Base-by-base conservation (phyloP, 92 coral and sea anemone genomes). In the Plumapathes pennacea region DNA sequence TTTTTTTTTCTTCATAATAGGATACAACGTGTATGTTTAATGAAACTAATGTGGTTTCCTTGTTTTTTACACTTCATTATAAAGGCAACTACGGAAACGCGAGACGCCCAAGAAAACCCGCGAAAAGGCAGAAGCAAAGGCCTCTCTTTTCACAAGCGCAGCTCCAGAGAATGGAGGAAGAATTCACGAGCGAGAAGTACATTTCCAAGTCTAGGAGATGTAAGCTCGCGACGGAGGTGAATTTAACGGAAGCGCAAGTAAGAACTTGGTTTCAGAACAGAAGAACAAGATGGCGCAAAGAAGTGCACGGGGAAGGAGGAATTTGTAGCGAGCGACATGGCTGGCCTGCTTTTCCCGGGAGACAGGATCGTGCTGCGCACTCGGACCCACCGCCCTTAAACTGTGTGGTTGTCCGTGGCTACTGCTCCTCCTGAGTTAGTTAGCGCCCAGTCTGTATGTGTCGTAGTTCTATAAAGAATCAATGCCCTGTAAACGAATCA, bases 231-330 rank as follows among this genome's bases (percentile, higher is more conserved):
- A 48, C 69, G 1, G 89, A 88, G 46, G 82, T 88, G 32, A 64
- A 62, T 66, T 67, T 88, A 29, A 88, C 96, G 2, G 96, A 88
- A 57, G 96, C 96, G 2, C 96, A 88, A 42, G 96, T 88, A 3
- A 64, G 96, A 18, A 88, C 96, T 0, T 88, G 96, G 96, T 88
- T 88, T 49, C 96, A 88, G 54, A 88, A 88, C 56, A 65, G 96
- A 26, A 71, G 96, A 17, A 88, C 96, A 63, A 72, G 96, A 77
- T 88, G 96, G 96, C 62, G 96, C 48, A 88, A 88, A 34, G 96
- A 88, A 43, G 78, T 68, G 3, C 96, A 82, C 29, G 83, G 76
- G 24, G 89, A 71, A 17, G 81, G 64, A 5, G 83, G 72, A 2
- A 70, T 63, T 4, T 60, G 74, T 26, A 62, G 50, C 26, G 40